Base-by-base conservation (phyloP, 2,113 vertebrate genomes). In the Turdus rufiventris region DNA sequence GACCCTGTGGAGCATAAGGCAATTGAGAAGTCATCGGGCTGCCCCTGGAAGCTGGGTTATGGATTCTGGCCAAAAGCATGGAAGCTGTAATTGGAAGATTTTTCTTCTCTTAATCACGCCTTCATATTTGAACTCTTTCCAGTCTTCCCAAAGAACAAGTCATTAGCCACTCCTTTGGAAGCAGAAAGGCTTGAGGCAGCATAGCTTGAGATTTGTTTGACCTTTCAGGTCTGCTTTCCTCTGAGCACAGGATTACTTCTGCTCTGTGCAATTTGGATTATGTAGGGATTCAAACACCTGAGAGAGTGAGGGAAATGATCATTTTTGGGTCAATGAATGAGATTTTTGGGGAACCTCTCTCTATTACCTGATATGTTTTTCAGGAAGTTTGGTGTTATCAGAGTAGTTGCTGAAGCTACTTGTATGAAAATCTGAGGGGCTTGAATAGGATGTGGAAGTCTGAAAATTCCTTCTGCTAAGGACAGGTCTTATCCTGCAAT, bases 81-180 rank as follows among this genome's bases (percentile, higher is more conserved):
- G 65, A 92, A 82, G 18, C 50, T 89, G 48, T 91, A 78, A 92
- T 73, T 86, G 61, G 33, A 93, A 93, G 72, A 71, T 38, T 85
- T 90, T 77, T 94, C 78, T 85, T 60, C 67, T 79, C 58, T 77
- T 93, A 93, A 71, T 94, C 63, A 38, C 6, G 21, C 29, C 33
- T 93, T 93, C 38, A 29, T 80, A 67, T 73, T 85, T 91, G 86
- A 91, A 68, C 31, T 66, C 50, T 85, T 92, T 95, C 77, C 73
- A 82, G 80, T 92, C 50, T 91, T 92, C 84, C 80, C 42, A 84
- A 94, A 90, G 83, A 95, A 47, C 26, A 90, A 78, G 77, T 89
- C 73, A 61, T 94, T 87, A 95, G 53, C 73, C 33, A 54, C 86
- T 87, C 70, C 77, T 82, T 75, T 91, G 91, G 67, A 92, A 86